Percentiles rank a stretch among this genome's conserved stretches.
These are phyloP conservation scores for Drosophila subpulchrella DNA, from an alignment of 1,140 invertebrate genomes.

Conservation along the genomic window DNA sequence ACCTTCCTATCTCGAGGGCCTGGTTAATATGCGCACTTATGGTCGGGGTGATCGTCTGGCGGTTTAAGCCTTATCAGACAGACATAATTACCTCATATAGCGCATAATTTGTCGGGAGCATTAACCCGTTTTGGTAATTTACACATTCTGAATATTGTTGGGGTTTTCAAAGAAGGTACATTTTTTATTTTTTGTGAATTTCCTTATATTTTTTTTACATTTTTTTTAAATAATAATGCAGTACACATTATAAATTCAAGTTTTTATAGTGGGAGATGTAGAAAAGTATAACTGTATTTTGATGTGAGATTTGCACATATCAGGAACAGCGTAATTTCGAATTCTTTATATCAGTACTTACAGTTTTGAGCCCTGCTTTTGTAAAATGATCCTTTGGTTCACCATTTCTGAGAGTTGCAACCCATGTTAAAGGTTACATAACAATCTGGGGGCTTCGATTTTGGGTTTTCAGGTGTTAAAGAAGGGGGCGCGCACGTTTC, in stretches of 20 bases:
- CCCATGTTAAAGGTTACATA: too few relatives aligned
- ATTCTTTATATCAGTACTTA: too few relatives aligned
- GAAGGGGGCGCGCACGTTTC: background rate
- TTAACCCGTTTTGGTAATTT: conserved; percentile 15
- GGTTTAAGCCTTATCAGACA: conserved; percentile 37
- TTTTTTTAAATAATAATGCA: background rate
- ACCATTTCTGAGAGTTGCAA: background rate
- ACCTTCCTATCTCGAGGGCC: conserved; percentile 20
- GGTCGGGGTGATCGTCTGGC: conserved; percentile 13
- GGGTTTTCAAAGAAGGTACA: background rate
- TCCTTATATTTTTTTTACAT: background rate
- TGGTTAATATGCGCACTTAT: conserved; percentile 26
- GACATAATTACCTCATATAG: conserved; percentile 21
- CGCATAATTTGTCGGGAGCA: conserved; percentile 18
- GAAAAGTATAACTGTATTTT: too few relatives aligned
- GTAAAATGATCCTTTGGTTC: too few relatives aligned
- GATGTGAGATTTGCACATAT: too few relatives aligned
- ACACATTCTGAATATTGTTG: background rate
- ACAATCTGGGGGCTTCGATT: background rate
- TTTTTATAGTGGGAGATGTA: too few relatives aligned
- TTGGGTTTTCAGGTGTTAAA: background rate
- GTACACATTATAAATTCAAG: too few relatives aligned
- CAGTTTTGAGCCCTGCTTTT: too few relatives aligned
- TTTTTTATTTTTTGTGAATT: too few relatives aligned
- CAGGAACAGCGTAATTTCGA: too few relatives aligned